phyloP scores from a whole-genome alignment of 1,140 invertebrate species.

The Diorhabda sublineata region DNA sequence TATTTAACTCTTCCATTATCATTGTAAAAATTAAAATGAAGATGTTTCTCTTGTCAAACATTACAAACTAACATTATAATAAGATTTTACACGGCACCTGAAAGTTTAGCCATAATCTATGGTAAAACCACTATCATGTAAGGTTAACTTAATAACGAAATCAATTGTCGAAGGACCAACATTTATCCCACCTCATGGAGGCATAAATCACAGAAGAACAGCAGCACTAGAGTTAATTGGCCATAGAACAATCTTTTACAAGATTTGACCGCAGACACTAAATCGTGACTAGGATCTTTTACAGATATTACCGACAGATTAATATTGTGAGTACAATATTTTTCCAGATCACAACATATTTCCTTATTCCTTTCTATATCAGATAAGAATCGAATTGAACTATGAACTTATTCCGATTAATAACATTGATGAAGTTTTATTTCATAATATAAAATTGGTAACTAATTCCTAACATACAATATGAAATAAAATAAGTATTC shows the following conservation, averaged over 20 bases:
- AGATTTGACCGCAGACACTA: background rate
- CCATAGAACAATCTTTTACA: background rate
- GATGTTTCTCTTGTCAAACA: too few species aligned
- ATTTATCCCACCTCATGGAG: background rate
- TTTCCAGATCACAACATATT: background rate
- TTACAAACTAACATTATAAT: too few species aligned
- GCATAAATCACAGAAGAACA: conserved; percentile 2
- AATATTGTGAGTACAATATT: background rate
- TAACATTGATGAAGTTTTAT: too few species aligned
- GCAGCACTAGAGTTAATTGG: conserved; percentile 1
- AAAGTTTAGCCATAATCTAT: background rate
- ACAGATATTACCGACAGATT: background rate
- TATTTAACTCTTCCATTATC: too few species aligned
- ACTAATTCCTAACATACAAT: too few species aligned
- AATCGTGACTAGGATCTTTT: background rate
- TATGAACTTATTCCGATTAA: too few species aligned
- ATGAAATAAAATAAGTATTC: too few species aligned
- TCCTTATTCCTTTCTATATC: too few species aligned
- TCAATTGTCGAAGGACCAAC: background rate
- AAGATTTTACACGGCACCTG: background rate
- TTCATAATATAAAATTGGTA: too few species aligned
- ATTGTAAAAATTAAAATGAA: too few species aligned
- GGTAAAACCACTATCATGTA: background rate
- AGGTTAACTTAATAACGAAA: background rate
- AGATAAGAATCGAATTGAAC: too few species aligned